Base-by-base conservation (phyloP, 2,113 vertebrate species). In the Trinectes maculatus region DNA sequence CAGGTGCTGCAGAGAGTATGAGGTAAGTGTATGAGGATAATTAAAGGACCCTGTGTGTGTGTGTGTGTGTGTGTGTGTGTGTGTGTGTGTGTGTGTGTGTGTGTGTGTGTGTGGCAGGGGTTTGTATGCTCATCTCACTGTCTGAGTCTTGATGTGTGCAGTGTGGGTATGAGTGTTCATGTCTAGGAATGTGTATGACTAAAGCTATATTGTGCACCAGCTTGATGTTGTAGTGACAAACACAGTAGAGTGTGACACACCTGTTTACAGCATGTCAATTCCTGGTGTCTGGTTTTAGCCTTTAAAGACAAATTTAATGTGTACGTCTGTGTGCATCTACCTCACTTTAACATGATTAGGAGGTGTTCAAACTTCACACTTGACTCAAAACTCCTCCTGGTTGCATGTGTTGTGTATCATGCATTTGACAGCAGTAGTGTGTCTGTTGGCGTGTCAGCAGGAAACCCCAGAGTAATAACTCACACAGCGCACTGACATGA, bases 141-240 rank as follows among this genome's bases (percentile, higher is more conserved):
- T 70, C 55, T 57, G 70, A 3, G 15, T 81, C 61, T 83, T 44
- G 70, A 64, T 77, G 66, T 51, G 39, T 76, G 31, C 11, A 18
- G n/a, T 8, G 10, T 36, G 56, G 33, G 58, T 43, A 42, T 61
- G 80, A 34, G 37, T 36, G 82, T 53, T 66, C 47, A 18, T 53
- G 79, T 82, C 84, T 71, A 67, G 84, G 85, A 85, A 87, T 87
- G 69, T 0, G 6, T 48, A 60, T 87, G 89, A 89, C 79, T 87
- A 61, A 79, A 71, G 18, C 54, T 66, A 43, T n/a, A 15, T 21
- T n/a, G 28, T 61, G 49, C 8, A 8, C 26, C 10, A 4, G 24
- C 25, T 75, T 1, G 2, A 11, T 44, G 22, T 21, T 25, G 15
- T 31, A 0, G 55, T 39, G 53, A 51, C 33, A 68, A 55, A 81